These are phyloP conservation scores for Aporrectodea caliginosa DNA, from an alignment of 1,140 invertebrate genomes.

Conservation along the genomic window DNA sequence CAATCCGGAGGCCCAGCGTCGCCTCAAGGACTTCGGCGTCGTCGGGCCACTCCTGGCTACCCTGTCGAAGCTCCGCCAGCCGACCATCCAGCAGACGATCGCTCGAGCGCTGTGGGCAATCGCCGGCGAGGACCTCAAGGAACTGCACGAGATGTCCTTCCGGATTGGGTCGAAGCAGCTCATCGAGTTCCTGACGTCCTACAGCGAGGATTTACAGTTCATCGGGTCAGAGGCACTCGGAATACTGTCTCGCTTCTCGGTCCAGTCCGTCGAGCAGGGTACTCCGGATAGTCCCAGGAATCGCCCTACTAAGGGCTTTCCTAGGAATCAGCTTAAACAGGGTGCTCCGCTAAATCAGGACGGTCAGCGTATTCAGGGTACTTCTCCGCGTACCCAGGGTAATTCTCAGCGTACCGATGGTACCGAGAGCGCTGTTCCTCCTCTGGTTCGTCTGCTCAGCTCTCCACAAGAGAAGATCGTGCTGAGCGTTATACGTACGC, in stretches of 20 bases:
- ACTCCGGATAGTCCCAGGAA: too few relatives aligned
- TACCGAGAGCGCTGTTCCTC: slow-evolving; percentile 10
- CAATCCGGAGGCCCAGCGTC: slow-evolving; percentile 46
- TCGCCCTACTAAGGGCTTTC: too few relatives aligned
- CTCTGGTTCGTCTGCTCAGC: slow-evolving; percentile 45
- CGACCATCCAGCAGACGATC: slow-evolving; percentile 42
- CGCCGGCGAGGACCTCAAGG: not conserved
- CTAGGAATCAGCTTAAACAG: too few relatives aligned
- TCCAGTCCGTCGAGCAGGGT: not conserved
- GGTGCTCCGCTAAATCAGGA: too few relatives aligned
- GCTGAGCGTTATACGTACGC: slow-evolving; percentile 47
- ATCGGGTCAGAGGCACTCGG: slow-evolving; percentile 53
- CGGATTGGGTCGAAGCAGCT: slow-evolving; percentile 39
- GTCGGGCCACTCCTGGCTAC: slow-evolving; percentile 47
- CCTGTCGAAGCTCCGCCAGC: slow-evolving; percentile 39
- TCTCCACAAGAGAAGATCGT: slow-evolving; percentile 50
- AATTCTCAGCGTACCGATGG: too few relatives aligned
- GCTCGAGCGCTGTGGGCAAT: not conserved
- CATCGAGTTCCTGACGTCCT: slow-evolving; percentile 45
- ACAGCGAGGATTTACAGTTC: slow-evolving; percentile 46
- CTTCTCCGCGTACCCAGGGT: too few relatives aligned
- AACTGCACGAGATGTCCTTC: not conserved
- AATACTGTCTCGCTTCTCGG: slow-evolving; percentile 40
- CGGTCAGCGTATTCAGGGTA: too few relatives aligned
- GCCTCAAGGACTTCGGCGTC: slow-evolving; percentile 42